Percentiles rank a stretch among this genome's conserved stretches.
phyloP scores from a whole-genome alignment of 2,797 vertebrate species.

The Intellagama lesueurii region DNA sequence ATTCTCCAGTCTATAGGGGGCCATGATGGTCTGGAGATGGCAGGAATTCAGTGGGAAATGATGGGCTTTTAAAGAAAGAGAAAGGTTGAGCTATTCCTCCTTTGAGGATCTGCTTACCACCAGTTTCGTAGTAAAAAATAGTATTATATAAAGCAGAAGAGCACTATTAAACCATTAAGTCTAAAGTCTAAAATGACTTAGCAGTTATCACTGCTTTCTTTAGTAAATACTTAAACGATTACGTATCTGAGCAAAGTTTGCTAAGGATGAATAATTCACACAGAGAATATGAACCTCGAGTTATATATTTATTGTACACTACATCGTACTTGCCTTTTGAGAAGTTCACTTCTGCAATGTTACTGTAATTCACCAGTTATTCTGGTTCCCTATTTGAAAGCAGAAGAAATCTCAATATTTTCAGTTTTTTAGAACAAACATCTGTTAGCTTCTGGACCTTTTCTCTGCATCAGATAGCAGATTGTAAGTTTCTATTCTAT shows the following conservation, averaged over 20 bases:
- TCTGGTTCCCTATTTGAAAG: not conserved
- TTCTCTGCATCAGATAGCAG: not conserved
- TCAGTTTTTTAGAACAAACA: not conserved
- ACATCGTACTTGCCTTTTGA: not conserved
- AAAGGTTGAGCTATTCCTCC: not conserved
- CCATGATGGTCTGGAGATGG: too few relatives aligned
- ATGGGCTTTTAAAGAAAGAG: not conserved
- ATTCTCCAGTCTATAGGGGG: too few relatives aligned
- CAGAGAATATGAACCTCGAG: too few relatives aligned
- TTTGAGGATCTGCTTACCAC: not conserved
- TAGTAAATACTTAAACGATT: slow-evolving; percentile 10
- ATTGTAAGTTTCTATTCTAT: slow-evolving; percentile 14
- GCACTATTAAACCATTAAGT: not conserved
- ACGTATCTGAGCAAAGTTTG: not conserved
- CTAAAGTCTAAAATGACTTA: not conserved
- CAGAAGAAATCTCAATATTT: not conserved
- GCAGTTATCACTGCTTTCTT: not conserved
- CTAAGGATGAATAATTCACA: not conserved
- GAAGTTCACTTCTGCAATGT: not conserved
- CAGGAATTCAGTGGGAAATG: too few relatives aligned
- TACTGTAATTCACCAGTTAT: not conserved
- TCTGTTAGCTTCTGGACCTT: not conserved
- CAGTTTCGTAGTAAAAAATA: too few relatives aligned
- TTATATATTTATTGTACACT: not conserved
- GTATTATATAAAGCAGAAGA: not conserved